A percentile compares a stretch with the other conserved stretches of the same genome.
Evolutionary conservation across 2,113 vertebrate species (phyloP).

Genomic region (Osmerus eperlanus): DNA sequence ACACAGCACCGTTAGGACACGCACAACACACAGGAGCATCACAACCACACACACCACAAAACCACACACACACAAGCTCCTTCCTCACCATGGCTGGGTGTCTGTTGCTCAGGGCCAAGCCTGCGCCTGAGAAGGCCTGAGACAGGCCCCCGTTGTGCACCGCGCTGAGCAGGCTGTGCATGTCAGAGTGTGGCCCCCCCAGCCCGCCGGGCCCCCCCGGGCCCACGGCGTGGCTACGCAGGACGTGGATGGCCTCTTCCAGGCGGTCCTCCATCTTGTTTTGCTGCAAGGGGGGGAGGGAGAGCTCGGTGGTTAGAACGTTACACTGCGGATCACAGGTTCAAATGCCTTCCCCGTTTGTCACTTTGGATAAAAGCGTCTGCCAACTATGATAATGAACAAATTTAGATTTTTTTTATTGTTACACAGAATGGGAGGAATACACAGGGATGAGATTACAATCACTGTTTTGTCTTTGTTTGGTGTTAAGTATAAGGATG

Average conservation of each 20-base stretch:
- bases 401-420: too few relatives aligned
- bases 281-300: conserved; percentile 63
- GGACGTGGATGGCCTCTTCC: conserved; percentile 96
- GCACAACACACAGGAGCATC: background rate
- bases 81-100: conserved; percentile 83
- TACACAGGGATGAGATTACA: too few relatives aligned
- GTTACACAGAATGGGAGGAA: too few relatives aligned
- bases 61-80: background rate
- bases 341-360: background rate
- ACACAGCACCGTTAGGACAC: conserved; percentile 10
- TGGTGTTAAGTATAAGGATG: too few relatives aligned
- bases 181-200: conserved; percentile 76
- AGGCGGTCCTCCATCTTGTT: conserved; percentile 97
- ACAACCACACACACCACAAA: background rate
- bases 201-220: conserved; percentile 66
- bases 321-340: background rate
- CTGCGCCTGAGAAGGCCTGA: conserved; percentile 78
- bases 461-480: too few relatives aligned
- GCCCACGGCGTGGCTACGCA: conserved; percentile 92
- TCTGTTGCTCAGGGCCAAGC: conserved; percentile 82
- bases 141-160: conserved; percentile 80
- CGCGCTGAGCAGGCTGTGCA: conserved; percentile 77
- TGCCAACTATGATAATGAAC: too few relatives aligned
- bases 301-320: background rate
- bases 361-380: background rate